Conservation (phyloP, 2,113 vertebrate genomes). For the Cyanoliseus patagonus region DNA sequence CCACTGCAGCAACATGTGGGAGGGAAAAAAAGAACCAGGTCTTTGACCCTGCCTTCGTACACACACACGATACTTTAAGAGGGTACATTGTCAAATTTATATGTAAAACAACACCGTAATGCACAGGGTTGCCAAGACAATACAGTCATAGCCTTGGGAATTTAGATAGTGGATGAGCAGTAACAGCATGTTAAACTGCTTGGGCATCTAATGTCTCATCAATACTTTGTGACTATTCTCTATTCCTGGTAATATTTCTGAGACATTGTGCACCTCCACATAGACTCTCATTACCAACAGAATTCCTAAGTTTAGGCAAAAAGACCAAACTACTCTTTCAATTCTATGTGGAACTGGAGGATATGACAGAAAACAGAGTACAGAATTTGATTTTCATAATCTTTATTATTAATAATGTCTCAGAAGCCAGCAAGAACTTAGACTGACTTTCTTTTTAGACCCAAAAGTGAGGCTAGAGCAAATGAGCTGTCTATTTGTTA, state of each 20-base stretch:
- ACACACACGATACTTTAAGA: background rate
- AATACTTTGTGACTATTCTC: background rate
- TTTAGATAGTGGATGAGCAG: background rate
- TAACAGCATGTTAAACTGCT: background rate
- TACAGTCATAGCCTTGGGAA: background rate
- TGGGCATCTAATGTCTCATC: background rate
- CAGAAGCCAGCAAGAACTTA: background rate
- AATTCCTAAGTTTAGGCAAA: background rate
- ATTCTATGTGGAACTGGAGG: background rate
- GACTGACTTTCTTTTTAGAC: background rate
- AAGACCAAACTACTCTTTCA: background rate
- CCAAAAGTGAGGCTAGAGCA: background rate
- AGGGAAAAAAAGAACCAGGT: background rate
- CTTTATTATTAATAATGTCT: background rate
- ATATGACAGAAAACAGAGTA: background rate
- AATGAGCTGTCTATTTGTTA: background rate
- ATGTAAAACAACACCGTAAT: background rate
- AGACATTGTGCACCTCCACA: background rate
- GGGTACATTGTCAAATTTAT: background rate
- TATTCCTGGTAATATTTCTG: background rate
- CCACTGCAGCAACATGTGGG: background rate
- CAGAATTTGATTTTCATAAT: background rate
- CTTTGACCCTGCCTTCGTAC: background rate
- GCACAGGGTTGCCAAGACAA: background rate
- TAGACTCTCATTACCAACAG: background rate